Evolutionary conservation across 2,888 invertebrate species (phyloP).

Genomic region (Coelogynopora nodosa): DNA sequence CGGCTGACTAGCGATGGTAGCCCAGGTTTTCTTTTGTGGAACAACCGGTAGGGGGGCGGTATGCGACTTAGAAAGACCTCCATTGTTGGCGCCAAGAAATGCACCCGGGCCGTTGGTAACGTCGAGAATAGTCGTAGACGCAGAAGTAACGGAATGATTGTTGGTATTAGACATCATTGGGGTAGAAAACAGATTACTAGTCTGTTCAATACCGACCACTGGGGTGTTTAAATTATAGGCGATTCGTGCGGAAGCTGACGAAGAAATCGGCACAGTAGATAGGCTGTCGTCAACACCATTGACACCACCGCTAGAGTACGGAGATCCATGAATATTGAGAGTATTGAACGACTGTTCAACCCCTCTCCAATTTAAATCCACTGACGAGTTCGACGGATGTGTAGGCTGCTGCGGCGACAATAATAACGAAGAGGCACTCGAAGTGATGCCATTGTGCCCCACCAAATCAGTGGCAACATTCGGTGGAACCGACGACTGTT

Average conservation of each 20-base stretch:
- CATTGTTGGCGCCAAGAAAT: background rate
- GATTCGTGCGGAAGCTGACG: background rate
- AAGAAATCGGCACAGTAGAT: background rate
- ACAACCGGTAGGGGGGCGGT: background rate
- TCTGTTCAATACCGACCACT: too few relatives aligned
- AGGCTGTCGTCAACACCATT: background rate
- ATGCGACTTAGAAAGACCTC: background rate
- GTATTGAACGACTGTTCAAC: constrained; percentile 7
- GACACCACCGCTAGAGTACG: background rate
- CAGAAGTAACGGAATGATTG: background rate
- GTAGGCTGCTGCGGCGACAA: background rate
- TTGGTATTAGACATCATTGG: background rate
- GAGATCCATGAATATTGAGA: background rate
- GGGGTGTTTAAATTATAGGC: background rate
- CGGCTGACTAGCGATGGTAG: constrained; percentile 30
- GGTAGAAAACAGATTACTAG: background rate
- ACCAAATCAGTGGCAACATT: too few relatives aligned
- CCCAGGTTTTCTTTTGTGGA: constrained; percentile 41
- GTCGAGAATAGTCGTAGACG: background rate
- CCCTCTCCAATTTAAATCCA: background rate
- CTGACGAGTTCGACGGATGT: background rate
- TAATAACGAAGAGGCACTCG: background rate
- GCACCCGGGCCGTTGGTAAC: background rate
- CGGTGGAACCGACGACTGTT: background rate
- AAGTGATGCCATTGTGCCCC: background rate